Base-by-base conservation (phyloP, 2,113 vertebrate species). In the Myotis davidii region DNA sequence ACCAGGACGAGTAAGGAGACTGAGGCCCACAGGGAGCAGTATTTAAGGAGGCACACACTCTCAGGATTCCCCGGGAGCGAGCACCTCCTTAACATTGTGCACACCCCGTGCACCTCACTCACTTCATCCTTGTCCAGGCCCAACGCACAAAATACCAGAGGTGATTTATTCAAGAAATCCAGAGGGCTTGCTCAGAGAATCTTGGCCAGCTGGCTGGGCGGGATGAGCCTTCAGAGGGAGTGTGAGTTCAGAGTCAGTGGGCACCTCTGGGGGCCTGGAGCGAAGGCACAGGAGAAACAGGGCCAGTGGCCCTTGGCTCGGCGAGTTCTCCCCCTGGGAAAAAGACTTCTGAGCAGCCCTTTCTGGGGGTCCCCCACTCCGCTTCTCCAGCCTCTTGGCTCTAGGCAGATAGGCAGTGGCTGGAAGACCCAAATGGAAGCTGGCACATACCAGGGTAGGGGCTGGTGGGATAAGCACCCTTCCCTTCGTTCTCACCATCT, bases 351-450 rank as follows among this genome's bases (percentile, higher is more conserved):
- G 10, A 69, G 86, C 16, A 67, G 25, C 48, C 76, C 32, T 72
- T 18, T 23, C 42, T 8, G 21, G 13, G 13, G 32, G 18, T 4
- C 20, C 18, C 25, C 16, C 5, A 6, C 54, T 23, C 0, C 0
- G 76, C 84, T 52, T 77, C 96, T 85, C 64, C 70, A 78, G 76
- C 37, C n/a, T 32, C 59, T 13, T 14, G 61, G 23, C 87, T 79
- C 56, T 5, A 5, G 45, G 34, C 34, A 70, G 88, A 50, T 20
- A 37, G 67, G 39, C 29, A 42, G 74, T 50, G 34, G 61, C 81
- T 83, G 52, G 39, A 74, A 76, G 9, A 48, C 16, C 25, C 0
- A 0, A 37, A 7, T 37, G 27, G 67, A 27, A 37, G 39, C 14
- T 48, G 86, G 90, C 23, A 21, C 6, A 6, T 5, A 7, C 27